Percentiles rank a stretch among this genome's conserved stretches.
Conservation (phyloP, 2,888 invertebrate genomes). For the Congeria kusceri region DNA sequence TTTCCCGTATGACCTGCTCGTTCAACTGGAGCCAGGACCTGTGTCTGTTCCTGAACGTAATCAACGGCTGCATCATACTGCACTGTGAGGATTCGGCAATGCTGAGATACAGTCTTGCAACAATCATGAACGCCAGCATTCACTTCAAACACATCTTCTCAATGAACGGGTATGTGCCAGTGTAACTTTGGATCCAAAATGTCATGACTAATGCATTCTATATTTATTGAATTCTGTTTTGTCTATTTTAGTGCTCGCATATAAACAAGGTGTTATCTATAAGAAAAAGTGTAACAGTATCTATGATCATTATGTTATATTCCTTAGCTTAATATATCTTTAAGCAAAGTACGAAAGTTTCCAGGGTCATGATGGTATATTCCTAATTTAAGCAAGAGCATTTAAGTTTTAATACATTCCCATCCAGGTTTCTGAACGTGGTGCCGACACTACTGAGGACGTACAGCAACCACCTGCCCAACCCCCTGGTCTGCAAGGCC, state of each 20-base stretch:
- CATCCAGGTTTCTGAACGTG: constrained; percentile 94
- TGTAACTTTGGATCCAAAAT: too few species aligned
- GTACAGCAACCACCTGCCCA: constrained; percentile 99
- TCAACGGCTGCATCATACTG: constrained; percentile 97
- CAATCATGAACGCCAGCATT: constrained; percentile 94
- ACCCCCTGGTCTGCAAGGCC: constrained; percentile 96
- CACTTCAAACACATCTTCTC: constrained; percentile 99
- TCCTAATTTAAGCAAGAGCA: too few species aligned
- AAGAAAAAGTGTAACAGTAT: too few species aligned
- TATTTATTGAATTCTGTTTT: too few species aligned
- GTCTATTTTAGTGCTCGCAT: too few species aligned
- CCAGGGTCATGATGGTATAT: too few species aligned
- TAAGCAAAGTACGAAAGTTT: too few species aligned
- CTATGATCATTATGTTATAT: too few species aligned
- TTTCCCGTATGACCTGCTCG: constrained; percentile 98
- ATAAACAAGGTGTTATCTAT: too few species aligned
- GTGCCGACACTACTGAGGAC: constrained; percentile 99
- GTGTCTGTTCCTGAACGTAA: constrained; percentile 97
- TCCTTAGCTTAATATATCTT: too few species aligned
- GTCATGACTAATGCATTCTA: too few species aligned
- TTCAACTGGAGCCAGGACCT: constrained; percentile 99
- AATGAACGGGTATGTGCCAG: constrained; percentile 90
- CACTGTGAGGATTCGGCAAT: constrained; percentile 99
- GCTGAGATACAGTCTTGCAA: constrained; percentile 97
- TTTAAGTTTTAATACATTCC: too few species aligned